Evolutionary conservation across 2,113 vertebrate species (phyloP).

Genomic region (Poeciliopsis prolifica): DNA sequence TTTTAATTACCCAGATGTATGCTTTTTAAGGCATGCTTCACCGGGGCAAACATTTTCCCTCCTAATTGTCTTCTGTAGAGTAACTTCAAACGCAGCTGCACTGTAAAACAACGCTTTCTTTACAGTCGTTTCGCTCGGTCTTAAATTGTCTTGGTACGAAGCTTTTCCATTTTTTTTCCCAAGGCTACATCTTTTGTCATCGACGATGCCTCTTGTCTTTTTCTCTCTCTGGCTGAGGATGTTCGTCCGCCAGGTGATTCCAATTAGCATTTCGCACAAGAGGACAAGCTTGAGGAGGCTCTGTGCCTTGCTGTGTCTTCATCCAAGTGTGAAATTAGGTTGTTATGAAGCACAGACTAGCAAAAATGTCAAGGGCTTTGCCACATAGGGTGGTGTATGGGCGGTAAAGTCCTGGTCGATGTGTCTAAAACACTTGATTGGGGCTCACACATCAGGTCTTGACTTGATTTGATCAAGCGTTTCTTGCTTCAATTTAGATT

Average conservation of each 20-base stretch:
- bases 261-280: conserved; percentile 69
- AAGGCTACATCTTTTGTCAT: conserved; percentile 3
- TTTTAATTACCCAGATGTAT: conserved; percentile 81
- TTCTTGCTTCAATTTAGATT: neutral
- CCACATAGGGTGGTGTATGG: neutral
- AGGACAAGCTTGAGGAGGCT: conserved; percentile 45
- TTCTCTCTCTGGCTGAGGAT: conserved; percentile 29
- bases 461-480: no score
- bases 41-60: conserved; percentile 62
- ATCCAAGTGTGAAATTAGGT: conserved; percentile 77
- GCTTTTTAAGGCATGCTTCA: conserved; percentile 65
- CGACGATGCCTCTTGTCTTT: conserved; percentile 29
- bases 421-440: neutral
- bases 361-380: conserved; percentile 21
- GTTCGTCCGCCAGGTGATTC: conserved; percentile 74
- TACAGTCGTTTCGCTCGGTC: conserved; percentile 27
- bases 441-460: neutral
- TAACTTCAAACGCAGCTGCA: conserved; percentile 75
- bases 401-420: conserved; percentile 8
- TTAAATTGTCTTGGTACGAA: conserved; percentile 22
- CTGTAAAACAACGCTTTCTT: conserved; percentile 71
- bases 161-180: neutral
- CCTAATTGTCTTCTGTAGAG: conserved; percentile 79
- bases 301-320: conserved; percentile 60
- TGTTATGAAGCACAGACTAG: conserved; percentile 27